Conservation (phyloP, 2,888 invertebrate genomes). For the Augochlorella aurata region DNA sequence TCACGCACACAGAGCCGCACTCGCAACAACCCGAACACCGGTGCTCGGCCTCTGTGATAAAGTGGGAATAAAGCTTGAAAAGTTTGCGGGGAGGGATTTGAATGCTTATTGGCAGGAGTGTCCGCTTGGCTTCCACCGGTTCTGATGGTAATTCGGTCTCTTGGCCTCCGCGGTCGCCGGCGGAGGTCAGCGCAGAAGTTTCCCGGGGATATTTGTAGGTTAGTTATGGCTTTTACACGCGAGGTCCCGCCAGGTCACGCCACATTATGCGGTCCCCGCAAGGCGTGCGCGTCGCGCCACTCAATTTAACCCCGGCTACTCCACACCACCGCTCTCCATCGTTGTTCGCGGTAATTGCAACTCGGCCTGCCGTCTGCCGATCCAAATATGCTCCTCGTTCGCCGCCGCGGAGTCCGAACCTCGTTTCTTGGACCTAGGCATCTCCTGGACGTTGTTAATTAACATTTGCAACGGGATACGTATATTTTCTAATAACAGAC, state of each 20-base stretch:
- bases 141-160: conserved; percentile 53
- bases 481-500: background rate
- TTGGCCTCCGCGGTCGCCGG: conserved; percentile 26
- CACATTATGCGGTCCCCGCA: conserved; percentile 69
- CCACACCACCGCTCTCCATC: conserved; percentile 26
- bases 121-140: conserved; percentile 22
- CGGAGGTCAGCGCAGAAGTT: conserved; percentile 59
- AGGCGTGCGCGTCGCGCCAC: conserved; percentile 65
- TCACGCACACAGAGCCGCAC: too few relatives aligned
- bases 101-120: conserved; percentile 17
- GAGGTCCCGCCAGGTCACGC: conserved; percentile 70
- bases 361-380: conserved; percentile 13
- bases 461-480: background rate
- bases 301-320: conserved; percentile 67
- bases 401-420: background rate
- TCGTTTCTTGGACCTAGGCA: background rate
- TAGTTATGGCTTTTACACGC: conserved; percentile 76
- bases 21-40: too few relatives aligned
- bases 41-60: too few relatives aligned
- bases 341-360: conserved; percentile 32
- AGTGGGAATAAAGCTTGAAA: background rate
- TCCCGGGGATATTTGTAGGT: conserved; percentile 67
- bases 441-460: background rate
- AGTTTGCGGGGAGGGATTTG: background rate
- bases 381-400: conserved; percentile 26